These are phyloP conservation scores for Oceanodroma leucorhoa DNA, from an alignment of 2,797 vertebrate species.

Conservation along the genomic window DNA sequence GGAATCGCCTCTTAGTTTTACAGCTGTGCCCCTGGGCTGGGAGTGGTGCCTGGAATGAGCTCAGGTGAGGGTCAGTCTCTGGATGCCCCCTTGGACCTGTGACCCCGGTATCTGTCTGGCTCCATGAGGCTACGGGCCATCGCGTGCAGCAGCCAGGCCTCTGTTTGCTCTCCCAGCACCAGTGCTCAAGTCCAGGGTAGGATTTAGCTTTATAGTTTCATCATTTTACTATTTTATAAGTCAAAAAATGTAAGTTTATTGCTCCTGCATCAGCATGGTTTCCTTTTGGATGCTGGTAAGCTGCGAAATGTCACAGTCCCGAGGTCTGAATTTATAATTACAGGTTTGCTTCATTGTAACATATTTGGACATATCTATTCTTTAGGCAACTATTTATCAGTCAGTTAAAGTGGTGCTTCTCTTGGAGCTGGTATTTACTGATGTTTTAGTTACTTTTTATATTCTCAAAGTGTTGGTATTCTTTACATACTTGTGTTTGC, in stretches of 20 bases:
- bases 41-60: not conserved
- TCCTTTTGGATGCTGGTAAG: not conserved
- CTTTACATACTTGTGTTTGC: not conserved
- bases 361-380: not conserved
- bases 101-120: not conserved
- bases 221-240: not conserved
- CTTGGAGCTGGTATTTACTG: not conserved
- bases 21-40: not conserved
- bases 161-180: not conserved
- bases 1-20: not conserved
- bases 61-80: not conserved
- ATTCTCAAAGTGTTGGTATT: not conserved
- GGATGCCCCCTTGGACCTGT: not conserved
- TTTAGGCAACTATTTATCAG: not conserved
- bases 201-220: not conserved
- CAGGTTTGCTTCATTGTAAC: not conserved
- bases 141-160: fast-evolving
- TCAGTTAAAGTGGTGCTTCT: not conserved
- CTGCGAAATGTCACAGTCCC: not conserved
- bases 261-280: not conserved
- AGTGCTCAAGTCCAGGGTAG: not conserved
- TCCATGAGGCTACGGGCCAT: fast-evolving
- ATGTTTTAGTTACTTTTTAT: not conserved
- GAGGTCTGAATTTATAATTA: not conserved
- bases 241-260: not conserved